Percentiles rank a stretch among this genome's conserved stretches.
Evolutionary conservation across 2,113 vertebrate genomes (phyloP).

Genomic region (Mungos mungo): DNA sequence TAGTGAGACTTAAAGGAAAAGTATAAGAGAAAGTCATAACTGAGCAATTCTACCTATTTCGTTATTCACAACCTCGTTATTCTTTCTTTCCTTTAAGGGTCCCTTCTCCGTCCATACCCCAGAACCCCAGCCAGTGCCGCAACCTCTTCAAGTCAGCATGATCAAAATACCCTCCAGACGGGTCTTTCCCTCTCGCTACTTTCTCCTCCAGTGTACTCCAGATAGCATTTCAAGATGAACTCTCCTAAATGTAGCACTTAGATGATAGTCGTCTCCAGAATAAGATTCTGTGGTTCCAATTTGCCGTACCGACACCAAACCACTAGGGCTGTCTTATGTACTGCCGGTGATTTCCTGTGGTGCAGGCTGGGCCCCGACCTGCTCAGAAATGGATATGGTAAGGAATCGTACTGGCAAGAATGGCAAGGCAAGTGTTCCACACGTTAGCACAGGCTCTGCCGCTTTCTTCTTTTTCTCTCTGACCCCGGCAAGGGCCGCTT

Average conservation of each 20-base stretch:
- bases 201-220: neutral
- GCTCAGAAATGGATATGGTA: neutral
- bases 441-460: neutral
- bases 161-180: neutral
- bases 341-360: neutral
- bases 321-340: neutral
- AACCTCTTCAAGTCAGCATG: neutral
- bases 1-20: constrained; percentile 14
- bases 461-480: neutral
- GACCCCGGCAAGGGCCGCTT: neutral
- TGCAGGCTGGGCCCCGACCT: neutral
- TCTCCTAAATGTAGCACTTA: neutral
- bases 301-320: neutral
- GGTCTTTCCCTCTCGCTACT: neutral
- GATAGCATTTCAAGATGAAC: neutral
- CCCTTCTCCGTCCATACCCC: neutral
- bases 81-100: neutral
- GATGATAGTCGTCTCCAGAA: neutral
- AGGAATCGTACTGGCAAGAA: neutral
- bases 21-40: neutral
- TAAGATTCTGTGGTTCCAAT: neutral
- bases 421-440: neutral
- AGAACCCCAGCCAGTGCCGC: neutral
- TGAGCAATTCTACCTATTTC: neutral
- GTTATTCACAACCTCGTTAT: neutral